Base-by-base conservation (phyloP, 2,888 invertebrate species). In the Yponomeuta malinellus region DNA sequence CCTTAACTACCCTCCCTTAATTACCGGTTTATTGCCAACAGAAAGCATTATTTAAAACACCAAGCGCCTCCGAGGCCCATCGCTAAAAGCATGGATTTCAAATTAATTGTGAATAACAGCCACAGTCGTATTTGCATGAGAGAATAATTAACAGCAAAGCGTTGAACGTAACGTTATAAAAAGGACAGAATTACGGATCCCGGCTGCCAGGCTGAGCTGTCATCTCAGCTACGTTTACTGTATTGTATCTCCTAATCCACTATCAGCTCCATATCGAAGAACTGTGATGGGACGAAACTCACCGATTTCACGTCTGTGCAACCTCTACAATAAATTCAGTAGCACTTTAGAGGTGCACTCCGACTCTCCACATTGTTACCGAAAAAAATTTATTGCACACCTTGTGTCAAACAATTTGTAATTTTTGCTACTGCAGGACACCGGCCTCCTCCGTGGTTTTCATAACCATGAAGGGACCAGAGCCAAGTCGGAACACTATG, bases 81-180 rank as follows among this genome's bases (percentile, higher is more conserved):
- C 52, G 52, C 52, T 59, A 59, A 59, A 59, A 59, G 52, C 52
- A 59, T 59, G 52, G 52, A 59, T 59, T 59, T 15, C 52, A 59
- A 59, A 59, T 59, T 59, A 59, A 59, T 59, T 59, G 52, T 59
- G 52, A 59, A 59, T 59, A 59, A 59, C 52, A 59, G 52, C 52
- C 52, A 59, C 52, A 59, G 52, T 59, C 52, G 12, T 59, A 59
- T 59, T 59, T 59, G 52, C 52, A 59, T 59, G 52, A 15, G 52
- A 12, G 52, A 59, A 59, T 59, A 59, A 59, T 59, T 59, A 59
- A 59, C 52, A 59, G 15, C 52, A 59, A 59, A 59, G 52, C 52
- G 52, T 59, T 15, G 52, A 59, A 5, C 15, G 15, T 15, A 12
- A 59, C 52, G 15, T 15, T 12, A 59, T 15, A 6, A 15, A 59